Evolutionary conservation across 2,888 invertebrate species (phyloP), one percentile per base, ranked within the genome.

Genomic region (Eurytoma californica): DNA sequence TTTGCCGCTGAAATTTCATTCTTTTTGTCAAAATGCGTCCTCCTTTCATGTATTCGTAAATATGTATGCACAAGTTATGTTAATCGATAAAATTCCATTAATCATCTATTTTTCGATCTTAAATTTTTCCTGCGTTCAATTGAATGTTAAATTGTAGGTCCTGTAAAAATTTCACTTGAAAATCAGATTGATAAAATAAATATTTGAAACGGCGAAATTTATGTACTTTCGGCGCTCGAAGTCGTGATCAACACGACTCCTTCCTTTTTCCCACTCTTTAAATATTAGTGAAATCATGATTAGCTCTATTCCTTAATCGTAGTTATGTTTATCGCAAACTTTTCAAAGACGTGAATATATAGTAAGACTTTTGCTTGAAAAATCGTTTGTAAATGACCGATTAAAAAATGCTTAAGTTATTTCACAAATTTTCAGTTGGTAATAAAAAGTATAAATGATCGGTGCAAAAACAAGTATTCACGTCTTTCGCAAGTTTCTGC

Each of bases 221-320:
- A 51, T 18, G 3, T 70, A 63, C 60, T 18, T 66, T 67, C 49
- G 67, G 47, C 55, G 58, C 51, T n/a, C 20, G 24, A 57, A 66
- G 70, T 77, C 73, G 70, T 67, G 77, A 74, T 80, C 80, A 80
- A 80, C 77, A 55, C 74, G 73, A 80, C 68, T 51, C 72, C 30
- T 28, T 24, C 16, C 58, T 76, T 30, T 18, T 63, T 47, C 53
- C 7, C 55, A 58, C 58, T 65, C 65, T 49, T 60, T 72, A 49
- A 66, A 70, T 39, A 58, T 51, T 51, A 70, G 70, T 49, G 5
- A 28, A 77, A 70, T 66, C 61, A 51, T 61, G 47, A 55, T 55
- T 68, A 68, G 68, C 30, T 75, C 3, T 14, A 57, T 30, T 65
- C 12, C 49, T 65, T 39, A 18, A 63, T 57, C 24, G 30, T 60